These are phyloP conservation scores for Rhabdophis nuchalis DNA, from an alignment of 2,797 vertebrate genomes.

Conservation along the genomic window DNA sequence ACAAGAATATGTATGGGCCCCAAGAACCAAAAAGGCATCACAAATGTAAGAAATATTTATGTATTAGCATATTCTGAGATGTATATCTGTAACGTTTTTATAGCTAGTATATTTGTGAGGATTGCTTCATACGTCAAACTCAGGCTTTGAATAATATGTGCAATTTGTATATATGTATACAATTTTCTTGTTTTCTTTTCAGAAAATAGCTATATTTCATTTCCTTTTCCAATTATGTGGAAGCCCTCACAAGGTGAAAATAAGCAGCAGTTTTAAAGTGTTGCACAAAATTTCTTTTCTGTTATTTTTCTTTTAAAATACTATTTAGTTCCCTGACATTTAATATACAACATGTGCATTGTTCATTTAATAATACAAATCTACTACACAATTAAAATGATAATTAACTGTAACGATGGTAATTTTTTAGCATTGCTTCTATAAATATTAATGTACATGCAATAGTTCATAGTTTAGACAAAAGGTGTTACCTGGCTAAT, in stretches of 20 bases:
- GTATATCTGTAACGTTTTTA: neutral
- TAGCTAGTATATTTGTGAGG: neutral
- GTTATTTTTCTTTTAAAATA: conserved; percentile 53
- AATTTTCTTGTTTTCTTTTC: conserved; percentile 35
- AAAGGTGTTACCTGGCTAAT: conserved; percentile 35
- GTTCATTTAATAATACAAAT: conserved; percentile 52
- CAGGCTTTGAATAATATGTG: neutral
- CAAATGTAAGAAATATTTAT: neutral
- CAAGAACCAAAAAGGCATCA: neutral
- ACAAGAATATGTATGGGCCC: neutral
- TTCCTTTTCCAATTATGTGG: conserved; percentile 57
- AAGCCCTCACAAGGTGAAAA: conserved; percentile 29
- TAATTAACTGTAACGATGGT: conserved; percentile 44
- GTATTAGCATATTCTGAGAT: neutral
- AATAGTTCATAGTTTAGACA: conserved; percentile 47
- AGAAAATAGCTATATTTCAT: conserved; percentile 43
- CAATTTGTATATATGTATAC: conserved; percentile 22
- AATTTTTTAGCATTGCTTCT: conserved; percentile 50
- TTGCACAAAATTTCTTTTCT: conserved; percentile 60
- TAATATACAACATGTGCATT: conserved; percentile 53
- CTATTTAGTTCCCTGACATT: conserved; percentile 66
- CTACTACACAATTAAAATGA: conserved; percentile 58
- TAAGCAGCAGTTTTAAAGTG: conserved; percentile 49
- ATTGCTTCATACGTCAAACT: neutral
- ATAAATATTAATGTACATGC: conserved; percentile 46